A percentile compares a stretch with the other conserved stretches of the same genome.
Evolutionary conservation across 1,140 invertebrate genomes (phyloP).

Genomic region (Hylyphantes graminicola): DNA sequence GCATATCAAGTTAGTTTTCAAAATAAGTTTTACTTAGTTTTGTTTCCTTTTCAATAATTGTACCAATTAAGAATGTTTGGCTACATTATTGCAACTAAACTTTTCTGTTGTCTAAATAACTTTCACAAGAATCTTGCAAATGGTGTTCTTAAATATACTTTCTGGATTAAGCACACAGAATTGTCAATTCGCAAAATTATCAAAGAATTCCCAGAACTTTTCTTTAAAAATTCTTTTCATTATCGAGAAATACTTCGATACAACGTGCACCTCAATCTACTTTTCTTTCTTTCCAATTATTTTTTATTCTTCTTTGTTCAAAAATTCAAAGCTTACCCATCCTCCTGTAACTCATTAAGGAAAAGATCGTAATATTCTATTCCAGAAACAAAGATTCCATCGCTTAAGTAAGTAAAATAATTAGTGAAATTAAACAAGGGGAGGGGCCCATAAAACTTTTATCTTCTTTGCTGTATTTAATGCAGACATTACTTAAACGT

Average conservation of each 20-base stretch:
- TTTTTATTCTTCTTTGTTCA: constrained; percentile 16
- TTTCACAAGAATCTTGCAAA: too few relatives aligned
- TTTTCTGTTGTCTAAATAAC: too few relatives aligned
- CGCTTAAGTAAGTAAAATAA: constrained; percentile 46
- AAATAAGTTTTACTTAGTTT: too few relatives aligned
- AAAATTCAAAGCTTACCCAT: constrained; percentile 37
- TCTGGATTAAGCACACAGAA: background rate
- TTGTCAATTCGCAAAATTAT: constrained; percentile 12
- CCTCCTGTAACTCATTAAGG: constrained; percentile 48
- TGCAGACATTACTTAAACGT: constrained; percentile 51
- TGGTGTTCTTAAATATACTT: background rate
- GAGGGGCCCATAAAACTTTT: constrained; percentile 47
- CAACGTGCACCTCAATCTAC: too few relatives aligned
- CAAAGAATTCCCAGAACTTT: constrained; percentile 13
- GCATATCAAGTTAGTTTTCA: too few relatives aligned
- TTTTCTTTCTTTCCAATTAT: background rate
- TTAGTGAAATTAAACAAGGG: constrained; percentile 57
- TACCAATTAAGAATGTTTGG: too few relatives aligned
- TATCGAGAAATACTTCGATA: constrained; percentile 6
- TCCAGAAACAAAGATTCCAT: constrained; percentile 42
- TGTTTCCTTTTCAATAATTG: too few relatives aligned
- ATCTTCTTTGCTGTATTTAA: constrained; percentile 27
- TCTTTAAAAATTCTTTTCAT: constrained; percentile 20
- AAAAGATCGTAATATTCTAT: constrained; percentile 47
- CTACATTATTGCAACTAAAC: too few relatives aligned